phyloP scores from a whole-genome alignment of 2,113 vertebrate genomes.

The Callionymus lyra region DNA sequence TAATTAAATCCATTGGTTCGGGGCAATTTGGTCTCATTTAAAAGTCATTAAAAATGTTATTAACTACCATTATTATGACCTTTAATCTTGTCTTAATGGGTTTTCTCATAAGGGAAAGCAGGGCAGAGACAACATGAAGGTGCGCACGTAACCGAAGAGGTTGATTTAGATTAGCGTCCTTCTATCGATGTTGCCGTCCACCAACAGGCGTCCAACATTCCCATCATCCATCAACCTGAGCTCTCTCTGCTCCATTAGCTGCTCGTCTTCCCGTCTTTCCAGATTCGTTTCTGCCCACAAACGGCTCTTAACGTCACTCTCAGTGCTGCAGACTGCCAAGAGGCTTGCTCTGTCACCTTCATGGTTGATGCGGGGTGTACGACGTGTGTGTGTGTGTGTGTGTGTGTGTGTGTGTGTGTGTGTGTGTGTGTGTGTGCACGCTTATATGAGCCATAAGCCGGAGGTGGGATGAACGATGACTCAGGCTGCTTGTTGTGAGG shows the following conservation, averaged over 20 bases:
- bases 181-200: constrained; percentile 1
- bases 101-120: no score
- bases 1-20: no score
- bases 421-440: constrained; percentile 13
- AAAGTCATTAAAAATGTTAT: no score
- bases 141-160: no score
- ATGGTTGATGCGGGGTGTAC: constrained; percentile 30
- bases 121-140: no score
- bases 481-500: constrained; percentile 38
- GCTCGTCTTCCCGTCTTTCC: constrained; percentile 11
- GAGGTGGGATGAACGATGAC: constrained; percentile 37
- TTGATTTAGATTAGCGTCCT: no score
- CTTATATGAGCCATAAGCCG: constrained; percentile 7
- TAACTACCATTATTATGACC: no score
- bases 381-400: constrained; percentile 27
- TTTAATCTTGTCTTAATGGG: no score
- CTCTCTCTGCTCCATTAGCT: constrained; percentile 20
- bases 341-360: constrained; percentile 46
- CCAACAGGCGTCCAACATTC: constrained; percentile 14
- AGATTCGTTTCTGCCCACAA: constrained; percentile 75
- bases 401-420: constrained; percentile 24
- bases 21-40: no score
- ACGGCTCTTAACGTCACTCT: constrained; percentile 22
- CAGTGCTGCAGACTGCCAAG: constrained; percentile 35
- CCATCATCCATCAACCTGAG: constrained; percentile 4